Conservation (phyloP, 2,888 invertebrate genomes). For the Tetanocera ferruginea region DNA sequence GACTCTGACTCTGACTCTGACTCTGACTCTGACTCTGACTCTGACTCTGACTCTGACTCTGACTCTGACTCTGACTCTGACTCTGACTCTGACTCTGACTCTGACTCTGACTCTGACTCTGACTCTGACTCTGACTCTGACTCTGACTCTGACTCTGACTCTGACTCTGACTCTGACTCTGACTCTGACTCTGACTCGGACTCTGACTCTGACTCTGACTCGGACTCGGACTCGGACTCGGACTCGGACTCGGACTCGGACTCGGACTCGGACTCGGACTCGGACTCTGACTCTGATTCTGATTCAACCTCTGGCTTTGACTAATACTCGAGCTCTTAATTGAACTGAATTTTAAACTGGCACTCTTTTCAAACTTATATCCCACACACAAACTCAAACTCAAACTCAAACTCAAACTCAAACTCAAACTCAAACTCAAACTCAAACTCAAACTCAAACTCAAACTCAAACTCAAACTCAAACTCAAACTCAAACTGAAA, state of each 20-base stretch:
- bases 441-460: too few relatives aligned
- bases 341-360: too few relatives aligned
- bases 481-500: too few relatives aligned
- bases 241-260: slow-evolving; percentile 13
- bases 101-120: neutral
- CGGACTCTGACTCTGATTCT: neutral
- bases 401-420: too few relatives aligned
- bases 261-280: neutral
- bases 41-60: neutral
- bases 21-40: neutral
- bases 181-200: neutral
- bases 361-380: too few relatives aligned
- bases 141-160: neutral
- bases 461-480: too few relatives aligned
- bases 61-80: neutral
- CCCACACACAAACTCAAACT: too few relatives aligned
- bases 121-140: neutral
- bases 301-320: too few relatives aligned
- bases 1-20: neutral
- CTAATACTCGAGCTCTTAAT: too few relatives aligned
- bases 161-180: neutral
- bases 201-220: neutral
- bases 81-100: slow-evolving; percentile 2
- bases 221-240: neutral
- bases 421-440: too few relatives aligned